Percentiles rank a stretch among this genome's conserved stretches.
phyloP scores from a whole-genome alignment of 2,888 invertebrate species.

The Ametastegia equiseti region DNA sequence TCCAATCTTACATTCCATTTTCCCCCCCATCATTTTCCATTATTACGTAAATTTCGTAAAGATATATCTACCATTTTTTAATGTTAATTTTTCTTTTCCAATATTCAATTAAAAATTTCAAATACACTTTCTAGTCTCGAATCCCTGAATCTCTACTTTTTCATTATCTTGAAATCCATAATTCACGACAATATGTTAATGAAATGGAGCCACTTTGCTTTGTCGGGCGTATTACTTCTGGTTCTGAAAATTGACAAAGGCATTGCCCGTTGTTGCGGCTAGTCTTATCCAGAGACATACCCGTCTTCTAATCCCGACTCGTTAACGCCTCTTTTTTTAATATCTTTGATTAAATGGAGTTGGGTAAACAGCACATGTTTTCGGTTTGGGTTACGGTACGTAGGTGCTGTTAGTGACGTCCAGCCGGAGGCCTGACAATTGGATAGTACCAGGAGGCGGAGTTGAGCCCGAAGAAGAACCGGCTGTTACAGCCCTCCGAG shows the following conservation, averaged over 20 bases:
- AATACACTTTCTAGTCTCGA: background rate
- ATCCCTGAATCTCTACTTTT: background rate
- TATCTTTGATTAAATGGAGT: background rate
- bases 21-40: background rate
- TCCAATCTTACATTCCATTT: background rate
- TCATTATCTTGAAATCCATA: background rate
- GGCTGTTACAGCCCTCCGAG: conserved; percentile 93
- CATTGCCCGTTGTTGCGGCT: background rate
- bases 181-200: background rate
- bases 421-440: conserved; percentile 92
- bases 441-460: conserved; percentile 99
- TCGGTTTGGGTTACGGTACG: conserved; percentile 52
- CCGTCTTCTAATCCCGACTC: background rate
- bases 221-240: background rate
- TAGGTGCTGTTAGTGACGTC: conserved; percentile 96
- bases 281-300: background rate
- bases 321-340: background rate
- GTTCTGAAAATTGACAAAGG: background rate
- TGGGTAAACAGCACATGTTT: background rate
- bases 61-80: background rate
- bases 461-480: conserved; percentile 96
- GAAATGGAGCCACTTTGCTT: background rate
- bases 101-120: background rate
- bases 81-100: background rate
- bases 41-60: conserved; percentile 13